Base-by-base conservation (phyloP, 2,797 vertebrate genomes). In the Eulemur coronatus region DNA sequence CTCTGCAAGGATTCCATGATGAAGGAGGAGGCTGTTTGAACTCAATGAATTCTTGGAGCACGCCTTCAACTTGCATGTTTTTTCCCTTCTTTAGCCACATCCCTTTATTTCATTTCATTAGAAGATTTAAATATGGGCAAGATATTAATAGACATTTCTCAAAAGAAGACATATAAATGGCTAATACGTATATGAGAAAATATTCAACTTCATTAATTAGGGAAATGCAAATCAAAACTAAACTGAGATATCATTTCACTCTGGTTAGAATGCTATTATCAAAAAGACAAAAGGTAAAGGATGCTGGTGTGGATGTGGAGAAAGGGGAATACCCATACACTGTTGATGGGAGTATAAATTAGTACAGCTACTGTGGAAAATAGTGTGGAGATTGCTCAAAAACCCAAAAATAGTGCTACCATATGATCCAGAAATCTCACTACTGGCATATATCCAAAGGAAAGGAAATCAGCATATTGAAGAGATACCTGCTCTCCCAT, bases 51-150 rank as follows among this genome's bases (percentile, higher is more conserved):
- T 55, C 35, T 89, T 28, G 12, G 79, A 67, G 17, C 41, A 50
- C 20, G n/a, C 8, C 4, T 61, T 75, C 17, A n/a, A 0, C 43
- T 7, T 10, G 18, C 0, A 6, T 28, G 1, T 17, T 46, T 72
- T 73, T 46, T 2, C 41, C 7, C 8, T 35, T 55, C 43, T 67
- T 48, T 17, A 55, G 10, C 78, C 13, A 2, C 3, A 28, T 94
- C 15, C 28, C 8, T 10, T 41, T 72, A 80, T 76, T 84, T 81
- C 20, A 30, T 76, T 65, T 84, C 30, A 38, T 24, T 63, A 57
- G 5, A 26, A 38, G n/a, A 78, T 52, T 55, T 78, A 9, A 55
- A 78, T 55, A 55, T 38, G 22, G 22, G n/a, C 12, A 55, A 78
- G n/a, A 26, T n/a, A 3, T 52, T 20, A 78, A 52, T 78, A 52